These are phyloP conservation scores for Leguminivora glycinivorella DNA, from an alignment of 1,140 invertebrate species.

Conservation along the genomic window DNA sequence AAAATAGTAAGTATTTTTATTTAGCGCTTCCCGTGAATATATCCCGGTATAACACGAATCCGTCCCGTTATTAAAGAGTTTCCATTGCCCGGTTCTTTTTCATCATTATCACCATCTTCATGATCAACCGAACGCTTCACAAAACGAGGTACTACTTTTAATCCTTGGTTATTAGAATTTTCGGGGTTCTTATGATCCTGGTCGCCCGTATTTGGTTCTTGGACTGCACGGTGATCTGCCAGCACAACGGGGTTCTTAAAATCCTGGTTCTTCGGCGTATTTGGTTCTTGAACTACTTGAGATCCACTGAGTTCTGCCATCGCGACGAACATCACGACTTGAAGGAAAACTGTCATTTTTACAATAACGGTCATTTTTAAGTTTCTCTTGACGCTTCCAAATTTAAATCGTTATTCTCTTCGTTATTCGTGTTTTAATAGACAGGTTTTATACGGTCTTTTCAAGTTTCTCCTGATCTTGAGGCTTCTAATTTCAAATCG, in stretches of 20 bases:
- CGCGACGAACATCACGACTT: conserved; percentile 17
- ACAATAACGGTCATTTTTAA: conserved; percentile 32
- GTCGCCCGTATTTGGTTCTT: background rate
- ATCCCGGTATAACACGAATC: conserved; percentile 57
- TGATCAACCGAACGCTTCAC: conserved; percentile 3
- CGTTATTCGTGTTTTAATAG: conserved; percentile 25
- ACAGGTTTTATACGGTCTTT: conserved; percentile 1
- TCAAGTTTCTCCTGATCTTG: too few relatives aligned
- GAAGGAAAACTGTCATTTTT: conserved; percentile 28
- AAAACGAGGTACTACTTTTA: background rate
- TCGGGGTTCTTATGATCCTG: background rate
- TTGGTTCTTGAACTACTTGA: background rate
- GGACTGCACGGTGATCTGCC: conserved; percentile 2
- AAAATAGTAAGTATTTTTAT: too few relatives aligned
- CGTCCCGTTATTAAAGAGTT: conserved; percentile 53
- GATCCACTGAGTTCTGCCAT: conserved; percentile 7
- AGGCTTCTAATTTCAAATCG: too few relatives aligned
- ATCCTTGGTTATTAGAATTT: background rate
- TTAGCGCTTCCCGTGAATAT: conserved; percentile 47
- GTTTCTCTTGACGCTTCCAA: conserved; percentile 2
- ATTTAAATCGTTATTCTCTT: background rate
- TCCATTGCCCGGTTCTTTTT: conserved; percentile 43
- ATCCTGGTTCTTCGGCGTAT: background rate
- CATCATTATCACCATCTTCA: conserved; percentile 35
- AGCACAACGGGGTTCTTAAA: background rate